A percentile compares a stretch with the other conserved stretches of the same genome.
Evolutionary conservation across 2,797 vertebrate species (phyloP).

Genomic region (Anguilla marmorata): DNA sequence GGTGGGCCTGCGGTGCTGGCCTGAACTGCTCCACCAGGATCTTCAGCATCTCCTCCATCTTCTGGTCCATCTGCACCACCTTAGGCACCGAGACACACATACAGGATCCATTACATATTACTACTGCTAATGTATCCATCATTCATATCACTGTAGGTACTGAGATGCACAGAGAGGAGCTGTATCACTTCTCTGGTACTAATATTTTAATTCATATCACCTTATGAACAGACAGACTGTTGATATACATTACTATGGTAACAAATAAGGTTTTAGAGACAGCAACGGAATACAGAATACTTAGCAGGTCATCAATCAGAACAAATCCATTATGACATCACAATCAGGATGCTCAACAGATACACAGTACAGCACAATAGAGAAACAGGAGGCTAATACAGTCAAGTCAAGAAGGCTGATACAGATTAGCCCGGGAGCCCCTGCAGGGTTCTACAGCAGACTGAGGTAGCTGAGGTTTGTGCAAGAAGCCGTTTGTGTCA

Average conservation of each 20-base stretch:
- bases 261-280: no score
- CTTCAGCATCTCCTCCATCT: slow-evolving; percentile 67
- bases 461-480: background rate
- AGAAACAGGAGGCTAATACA: background rate
- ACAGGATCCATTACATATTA: slow-evolving; percentile 22
- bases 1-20: slow-evolving; percentile 59
- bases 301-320: background rate
- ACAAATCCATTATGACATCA: background rate
- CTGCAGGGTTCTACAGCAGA: background rate
- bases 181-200: slow-evolving; percentile 22
- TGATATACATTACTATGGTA: no score
- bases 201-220: no score
- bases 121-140: no score
- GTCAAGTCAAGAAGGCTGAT: background rate
- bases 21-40: slow-evolving; percentile 70
- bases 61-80: slow-evolving; percentile 73
- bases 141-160: no score
- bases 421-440: background rate
- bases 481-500: background rate
- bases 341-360: background rate
- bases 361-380: background rate
- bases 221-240: background rate
- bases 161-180: slow-evolving; percentile 37
- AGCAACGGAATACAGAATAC: background rate
- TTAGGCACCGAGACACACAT: slow-evolving; percentile 50